Percentiles rank a stretch among this genome's conserved stretches.
phyloP scores from a whole-genome alignment of 2,888 invertebrate genomes.

The Melipona bicolor region DNA sequence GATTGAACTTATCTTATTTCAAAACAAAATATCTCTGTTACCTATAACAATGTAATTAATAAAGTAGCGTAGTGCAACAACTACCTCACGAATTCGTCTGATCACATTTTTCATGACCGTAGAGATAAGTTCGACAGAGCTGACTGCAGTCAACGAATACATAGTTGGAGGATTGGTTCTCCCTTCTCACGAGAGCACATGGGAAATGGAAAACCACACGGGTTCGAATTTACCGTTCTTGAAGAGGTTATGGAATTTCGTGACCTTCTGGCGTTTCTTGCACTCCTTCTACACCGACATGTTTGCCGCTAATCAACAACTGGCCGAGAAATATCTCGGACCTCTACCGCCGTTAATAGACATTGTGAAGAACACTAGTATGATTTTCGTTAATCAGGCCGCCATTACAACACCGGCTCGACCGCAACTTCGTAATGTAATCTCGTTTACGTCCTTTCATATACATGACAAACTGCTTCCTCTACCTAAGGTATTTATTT shows the following conservation, averaged over 20 bases:
- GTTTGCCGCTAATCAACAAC: neutral
- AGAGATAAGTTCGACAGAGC: conserved; percentile 21
- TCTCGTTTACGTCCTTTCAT: conserved; percentile 57
- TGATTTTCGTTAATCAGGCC: conserved; percentile 60
- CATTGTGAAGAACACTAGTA: conserved; percentile 60
- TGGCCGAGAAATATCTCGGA: conserved; percentile 51
- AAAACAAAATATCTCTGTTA: neutral
- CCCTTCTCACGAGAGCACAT: conserved; percentile 68
- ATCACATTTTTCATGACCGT: neutral
- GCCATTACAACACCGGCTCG: conserved; percentile 31
- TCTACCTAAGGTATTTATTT: conserved; percentile 43
- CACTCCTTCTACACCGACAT: rapidly evolving
- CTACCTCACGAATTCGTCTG: too few species aligned
- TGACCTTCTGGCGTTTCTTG: conserved; percentile 22
- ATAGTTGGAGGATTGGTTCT: conserved; percentile 56
- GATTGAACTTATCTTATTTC: rapidly evolving
- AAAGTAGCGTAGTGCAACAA: too few species aligned
- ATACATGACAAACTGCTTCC: conserved; percentile 27
- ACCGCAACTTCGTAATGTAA: conserved; percentile 60
- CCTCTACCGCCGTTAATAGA: conserved; percentile 46
- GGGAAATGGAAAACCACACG: conserved; percentile 62
- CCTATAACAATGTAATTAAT: neutral
- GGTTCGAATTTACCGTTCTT: conserved; percentile 59
- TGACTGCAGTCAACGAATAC: conserved; percentile 5
- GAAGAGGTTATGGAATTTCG: conserved; percentile 57